Base-by-base conservation (phyloP, 1,140 invertebrate genomes). In the Solen grandis region DNA sequence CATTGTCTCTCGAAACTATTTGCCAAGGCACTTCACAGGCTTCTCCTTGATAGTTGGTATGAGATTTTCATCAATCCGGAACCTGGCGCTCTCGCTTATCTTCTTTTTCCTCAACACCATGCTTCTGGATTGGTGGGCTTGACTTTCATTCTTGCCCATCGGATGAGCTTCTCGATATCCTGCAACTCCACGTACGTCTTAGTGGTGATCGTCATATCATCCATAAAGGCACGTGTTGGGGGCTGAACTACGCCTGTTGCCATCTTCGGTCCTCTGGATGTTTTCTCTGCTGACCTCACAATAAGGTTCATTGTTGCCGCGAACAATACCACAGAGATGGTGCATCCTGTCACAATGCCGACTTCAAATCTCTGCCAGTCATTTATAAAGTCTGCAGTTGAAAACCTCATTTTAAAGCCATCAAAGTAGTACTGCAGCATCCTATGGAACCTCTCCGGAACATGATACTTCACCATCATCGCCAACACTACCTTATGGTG, bases 51-150 rank as follows among this genome's bases (percentile, higher is more conserved):
- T 19, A 41, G 65, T 75, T 63, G 46, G 70, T 13, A 75, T 80
- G 4, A 55, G 41, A 0, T 57, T 8, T 27, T 29, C 52, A 13
- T 55, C 19, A 36, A 70, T 76, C 31, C 16, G 65, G 50, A 70
- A 74, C 33, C 25, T 13, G 41, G 1, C 31, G 19, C 22, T 25
- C 46, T 72, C 55, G 19, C 29, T 16, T 3, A 82, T 33, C 46
- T 76, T 84, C 59, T 66, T 60, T 52, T 76, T 77, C 55, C 69
- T 73, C 25, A 77, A 22, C 8, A 84, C 46, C 13, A 77, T 54
- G 46, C 55, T 66, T 27, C 66, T 65, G n/a, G 78, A 72, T 54
- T 80, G 14, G 10, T 52, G 31, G 72, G 54, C n/a, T 63, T 68
- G 35, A 72, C 57, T 31, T 62, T 69, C 65, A 80, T 74, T 1